Evolutionary conservation across 2,113 vertebrate species (phyloP), one percentile per base, ranked within the genome.

Genomic region (Brachirus orientalis): DNA sequence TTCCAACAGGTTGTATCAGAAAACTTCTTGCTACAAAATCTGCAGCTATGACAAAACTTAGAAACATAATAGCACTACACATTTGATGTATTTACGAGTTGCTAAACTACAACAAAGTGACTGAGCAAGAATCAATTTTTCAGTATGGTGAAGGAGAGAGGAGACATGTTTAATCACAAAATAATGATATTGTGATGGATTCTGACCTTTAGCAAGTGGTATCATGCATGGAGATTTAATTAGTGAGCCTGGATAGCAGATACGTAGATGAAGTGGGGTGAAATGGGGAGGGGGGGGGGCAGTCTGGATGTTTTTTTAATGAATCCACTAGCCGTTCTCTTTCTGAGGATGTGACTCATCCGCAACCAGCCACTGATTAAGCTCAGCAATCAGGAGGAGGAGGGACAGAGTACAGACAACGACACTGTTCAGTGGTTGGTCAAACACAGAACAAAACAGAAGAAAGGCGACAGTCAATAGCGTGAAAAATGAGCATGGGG

Each of bases 171-270:
- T 88, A 91, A 90, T 91, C 88, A 90, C 86, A 76, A 79, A 84
- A 87, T 90, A 91, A 91, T 86, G 88, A 89, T 89, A 87, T 86
- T 78, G 79, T 88, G 89, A 92, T 92, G 87, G 89, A 92, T 92
- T 86, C 85, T 91, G 92, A 93, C 92, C 92, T 92, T 92, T 91
- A 79, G 78, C 82, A 79, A 88, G 81, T 73, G 65, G 84, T 87
- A 90, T 92, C 90, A 89, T 86, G 85, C 86, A 89, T 88, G 81
- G 86, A 88, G 86, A 92, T 90, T 89, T 90, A 93, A 91, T 92
- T 93, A 92, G 86, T 36, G 65, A 86, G 83, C 74, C 83, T 64
- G 69, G 70, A 41, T 70, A 77, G 80, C 71, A 53, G 89, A 87
- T 91, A 70, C 87, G 77, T 74, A 80, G 80, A 89, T 81, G 63